phyloP scores from a whole-genome alignment of 2,113 vertebrate species.

The Mirounga angustirostris region DNA sequence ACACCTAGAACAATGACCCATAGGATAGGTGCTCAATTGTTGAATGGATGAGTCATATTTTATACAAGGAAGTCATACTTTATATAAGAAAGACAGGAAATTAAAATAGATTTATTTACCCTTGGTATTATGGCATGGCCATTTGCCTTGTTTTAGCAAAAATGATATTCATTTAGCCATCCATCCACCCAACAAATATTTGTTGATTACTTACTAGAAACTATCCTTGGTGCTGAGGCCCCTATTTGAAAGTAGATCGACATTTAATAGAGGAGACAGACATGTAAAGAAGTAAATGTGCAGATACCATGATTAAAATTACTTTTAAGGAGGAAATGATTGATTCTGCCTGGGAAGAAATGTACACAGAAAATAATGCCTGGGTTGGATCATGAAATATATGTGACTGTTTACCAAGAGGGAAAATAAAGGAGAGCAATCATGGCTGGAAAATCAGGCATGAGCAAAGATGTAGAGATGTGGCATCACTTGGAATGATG shows the following conservation, averaged over 20 bases:
- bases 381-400: not conserved
- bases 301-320: not conserved
- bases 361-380: not conserved
- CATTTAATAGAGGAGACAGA: not conserved
- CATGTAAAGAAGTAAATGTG: not conserved
- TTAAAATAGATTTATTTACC: conserved; percentile 43
- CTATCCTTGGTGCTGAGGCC: not conserved
- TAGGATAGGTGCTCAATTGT: not conserved
- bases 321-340: not conserved
- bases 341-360: not conserved
- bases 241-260: conserved; percentile 11
- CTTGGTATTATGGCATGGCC: not conserved
- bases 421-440: not conserved
- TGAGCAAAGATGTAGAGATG: not conserved
- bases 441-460: not conserved
- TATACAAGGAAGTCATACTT: not conserved
- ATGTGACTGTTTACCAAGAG: not conserved
- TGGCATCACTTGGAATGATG: not conserved
- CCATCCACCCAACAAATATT: not conserved
- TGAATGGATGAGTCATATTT: conserved; percentile 35
- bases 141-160: conserved; percentile 30
- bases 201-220: conserved; percentile 36
- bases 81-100: not conserved
- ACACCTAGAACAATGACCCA: not conserved
- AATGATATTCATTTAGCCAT: not conserved